Evolutionary conservation across 2,113 vertebrate species (phyloP).

Genomic region (Setophaga petechia): DNA sequence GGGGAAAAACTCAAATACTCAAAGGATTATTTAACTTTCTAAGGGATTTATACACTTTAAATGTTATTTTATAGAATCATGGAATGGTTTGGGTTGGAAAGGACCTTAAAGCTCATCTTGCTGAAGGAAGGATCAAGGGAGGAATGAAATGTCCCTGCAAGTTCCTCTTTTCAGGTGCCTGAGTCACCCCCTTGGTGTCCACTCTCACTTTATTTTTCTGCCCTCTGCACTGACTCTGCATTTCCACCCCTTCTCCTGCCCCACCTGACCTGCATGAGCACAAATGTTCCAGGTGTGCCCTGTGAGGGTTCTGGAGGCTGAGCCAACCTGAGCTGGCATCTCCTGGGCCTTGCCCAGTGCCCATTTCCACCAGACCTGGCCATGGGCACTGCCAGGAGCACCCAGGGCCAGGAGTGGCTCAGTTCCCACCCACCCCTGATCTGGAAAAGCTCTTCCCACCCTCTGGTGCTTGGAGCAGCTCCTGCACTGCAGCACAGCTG

Average conservation of each 20-base stretch:
- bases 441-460: neutral
- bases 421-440: neutral
- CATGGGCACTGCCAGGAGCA: neutral
- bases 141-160: neutral
- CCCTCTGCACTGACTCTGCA: neutral
- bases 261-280: neutral
- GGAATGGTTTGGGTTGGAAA: no score
- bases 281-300: neutral
- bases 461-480: neutral
- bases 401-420: neutral
- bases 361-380: neutral
- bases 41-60: no score
- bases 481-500: neutral
- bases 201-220: neutral
- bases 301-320: neutral
- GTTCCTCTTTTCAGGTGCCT: neutral
- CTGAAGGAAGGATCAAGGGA: neutral
- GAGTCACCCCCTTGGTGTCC: neutral
- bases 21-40: no score
- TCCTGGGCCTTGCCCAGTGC: neutral
- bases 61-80: no score
- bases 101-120: no score
- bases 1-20: no score
- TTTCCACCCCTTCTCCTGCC: neutral
- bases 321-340: neutral